Conservation (phyloP, 2,797 vertebrate genomes). For the Uromys caudimaculatus region DNA sequence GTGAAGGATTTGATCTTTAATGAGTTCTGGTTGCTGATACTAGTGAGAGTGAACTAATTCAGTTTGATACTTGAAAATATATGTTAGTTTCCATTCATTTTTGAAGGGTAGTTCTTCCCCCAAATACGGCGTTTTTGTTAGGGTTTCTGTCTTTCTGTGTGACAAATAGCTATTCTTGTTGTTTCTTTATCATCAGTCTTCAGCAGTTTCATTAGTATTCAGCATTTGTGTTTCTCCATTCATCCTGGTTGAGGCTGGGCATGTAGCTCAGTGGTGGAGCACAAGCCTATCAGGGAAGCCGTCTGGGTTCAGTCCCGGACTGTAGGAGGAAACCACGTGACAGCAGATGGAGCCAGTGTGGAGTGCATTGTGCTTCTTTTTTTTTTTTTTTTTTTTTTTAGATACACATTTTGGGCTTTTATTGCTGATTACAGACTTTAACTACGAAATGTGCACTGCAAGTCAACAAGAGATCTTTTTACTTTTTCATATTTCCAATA, state of each 20-base stretch:
- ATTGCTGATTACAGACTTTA: conserved; percentile 74
- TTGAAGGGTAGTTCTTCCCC: too few relatives aligned
- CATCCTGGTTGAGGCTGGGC: background rate
- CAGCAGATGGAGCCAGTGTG: background rate
- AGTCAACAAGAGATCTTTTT: conserved; percentile 92
- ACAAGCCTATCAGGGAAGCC: background rate
- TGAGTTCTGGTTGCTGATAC: background rate
- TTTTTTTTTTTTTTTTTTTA: too few relatives aligned
- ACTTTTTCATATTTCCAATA: conserved; percentile 93
- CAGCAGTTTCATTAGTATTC: background rate
- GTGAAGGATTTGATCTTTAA: too few relatives aligned
- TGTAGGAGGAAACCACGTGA: background rate
- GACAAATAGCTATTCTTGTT: background rate
- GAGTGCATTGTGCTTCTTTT: background rate
- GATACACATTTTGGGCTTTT: conserved; percentile 53
- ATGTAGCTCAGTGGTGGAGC: background rate
- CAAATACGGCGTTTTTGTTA: background rate
- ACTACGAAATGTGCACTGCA: conserved; percentile 82
- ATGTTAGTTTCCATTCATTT: background rate
- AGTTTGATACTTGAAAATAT: background rate
- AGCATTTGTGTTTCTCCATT: background rate
- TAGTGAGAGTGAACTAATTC: background rate
- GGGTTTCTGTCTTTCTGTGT: background rate
- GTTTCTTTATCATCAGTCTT: background rate
- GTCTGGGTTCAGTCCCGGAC: background rate